Conservation (phyloP, 2,888 invertebrate genomes). For the Folsomia candida region DNA sequence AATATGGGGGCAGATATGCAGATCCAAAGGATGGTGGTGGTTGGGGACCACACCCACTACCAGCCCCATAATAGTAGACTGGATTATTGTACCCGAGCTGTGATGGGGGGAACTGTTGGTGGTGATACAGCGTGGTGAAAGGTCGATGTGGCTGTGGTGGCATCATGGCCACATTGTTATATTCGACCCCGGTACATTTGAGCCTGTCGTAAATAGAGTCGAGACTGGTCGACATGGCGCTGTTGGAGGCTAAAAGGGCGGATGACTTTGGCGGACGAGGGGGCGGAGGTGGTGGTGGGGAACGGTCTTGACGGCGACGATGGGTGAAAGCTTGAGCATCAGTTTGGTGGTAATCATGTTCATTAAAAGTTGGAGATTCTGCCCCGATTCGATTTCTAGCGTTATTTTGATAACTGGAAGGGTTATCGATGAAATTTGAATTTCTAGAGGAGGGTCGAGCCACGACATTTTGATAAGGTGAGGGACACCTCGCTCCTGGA, state of each 20-base stretch:
- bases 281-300: background rate
- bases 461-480: slow-evolving; percentile 20
- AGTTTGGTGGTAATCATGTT: background rate
- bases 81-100: slow-evolving; percentile 5
- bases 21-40: background rate
- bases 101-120: background rate
- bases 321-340: background rate
- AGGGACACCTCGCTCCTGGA: slow-evolving; percentile 2
- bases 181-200: slow-evolving; percentile 9
- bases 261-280: background rate
- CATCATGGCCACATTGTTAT: background rate
- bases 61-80: background rate
- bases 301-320: background rate
- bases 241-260: background rate
- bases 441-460: no score
- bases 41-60: no score
- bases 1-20: background rate
- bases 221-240: slow-evolving; percentile 39
- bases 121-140: background rate
- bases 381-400: no score
- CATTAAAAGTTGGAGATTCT: background rate
- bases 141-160: background rate
- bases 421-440: no score
- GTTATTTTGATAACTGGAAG: no score
- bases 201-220: slow-evolving; percentile 50